Evolutionary conservation across 2,113 vertebrate genomes (phyloP).

Genomic region (Nothoprocta perdicaria): DNA sequence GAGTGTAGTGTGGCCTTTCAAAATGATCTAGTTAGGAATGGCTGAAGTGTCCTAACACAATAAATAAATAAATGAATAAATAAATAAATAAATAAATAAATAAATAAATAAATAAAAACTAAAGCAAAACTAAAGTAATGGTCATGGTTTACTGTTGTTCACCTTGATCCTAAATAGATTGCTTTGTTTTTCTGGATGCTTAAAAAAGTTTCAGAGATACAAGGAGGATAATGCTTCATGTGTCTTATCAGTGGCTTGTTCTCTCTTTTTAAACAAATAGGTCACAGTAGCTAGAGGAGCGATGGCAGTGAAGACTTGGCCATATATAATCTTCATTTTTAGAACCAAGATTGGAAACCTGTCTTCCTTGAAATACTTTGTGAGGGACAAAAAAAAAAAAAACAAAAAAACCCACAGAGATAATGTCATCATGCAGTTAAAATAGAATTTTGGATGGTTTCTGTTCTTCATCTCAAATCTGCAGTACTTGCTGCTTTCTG

Average conservation of each 20-base stretch:
- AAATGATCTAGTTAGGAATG: background rate
- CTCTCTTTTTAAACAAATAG: background rate
- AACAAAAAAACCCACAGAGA: background rate
- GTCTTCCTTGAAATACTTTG: background rate
- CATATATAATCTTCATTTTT: background rate
- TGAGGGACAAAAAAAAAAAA: background rate
- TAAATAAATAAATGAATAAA: background rate
- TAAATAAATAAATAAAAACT: background rate
- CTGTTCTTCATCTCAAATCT: background rate
- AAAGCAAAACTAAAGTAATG: background rate
- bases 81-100: background rate
- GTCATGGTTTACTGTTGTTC: slow-evolving; percentile 4
- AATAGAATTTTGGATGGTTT: background rate
- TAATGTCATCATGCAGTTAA: background rate
- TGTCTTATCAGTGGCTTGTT: slow-evolving; percentile 1
- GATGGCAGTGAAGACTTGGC: background rate
- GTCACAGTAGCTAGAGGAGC: background rate
- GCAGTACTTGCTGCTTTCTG: background rate
- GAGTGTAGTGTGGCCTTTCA: background rate
- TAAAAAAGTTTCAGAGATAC: slow-evolving; percentile 5
- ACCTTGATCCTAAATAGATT: slow-evolving; percentile 24
- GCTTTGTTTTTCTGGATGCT: background rate
- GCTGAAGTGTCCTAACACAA: background rate
- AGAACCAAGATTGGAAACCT: background rate
- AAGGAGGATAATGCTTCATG: background rate